Base-by-base conservation (phyloP, 2,797 vertebrate species). In the Poeciliopsis infans region DNA sequence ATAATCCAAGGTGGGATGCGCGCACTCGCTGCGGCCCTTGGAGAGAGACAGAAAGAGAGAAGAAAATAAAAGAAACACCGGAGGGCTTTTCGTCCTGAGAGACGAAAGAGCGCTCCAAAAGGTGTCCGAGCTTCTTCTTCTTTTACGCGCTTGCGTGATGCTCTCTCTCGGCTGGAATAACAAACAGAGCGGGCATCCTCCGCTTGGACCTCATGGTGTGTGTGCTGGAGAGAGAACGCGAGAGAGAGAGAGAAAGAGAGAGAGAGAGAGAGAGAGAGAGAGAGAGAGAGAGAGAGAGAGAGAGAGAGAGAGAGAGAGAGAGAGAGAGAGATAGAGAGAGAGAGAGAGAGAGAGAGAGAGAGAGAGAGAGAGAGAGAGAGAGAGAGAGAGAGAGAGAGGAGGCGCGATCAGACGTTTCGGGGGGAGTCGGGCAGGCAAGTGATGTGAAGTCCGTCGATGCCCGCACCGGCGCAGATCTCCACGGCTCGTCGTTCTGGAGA, bases 71-170 rank as follows among this genome's bases (percentile, higher is more conserved):
- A 69, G 59, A 70, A 74, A 55, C 78, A 76, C 82, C n/a, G 79
- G 77, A 46, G 79, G 59, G 84, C 1, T 41, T 81, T n/a, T 83
- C 55, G 81, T 81, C 79, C 87, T 83, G 36, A 83, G 88, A 89
- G 64, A 83, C 82, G 79, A 87, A 91, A 85, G 39, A 87, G 84
- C 80, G 86, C 79, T 80, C 79, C 74, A 78, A 86, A 28, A 91
- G 87, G 91, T 90, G 91, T 93, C 91, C 89, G 87, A 87, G 10
- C 41, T 43, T 11, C 41, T 43, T 43, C 41, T 43, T 74, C 80
- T 51, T 87, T 80, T 85, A 59, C 88, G 91, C 86, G 91, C 90
- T 84, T 92, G 91, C 91, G 91, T 92, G 88, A 45, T 83, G 84
- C 85, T 47, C 70, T 75, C 85, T 75, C 79, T 89, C 46, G 72